Conservation (phyloP, 2,797 vertebrate species). For the Graptemys geographica region DNA sequence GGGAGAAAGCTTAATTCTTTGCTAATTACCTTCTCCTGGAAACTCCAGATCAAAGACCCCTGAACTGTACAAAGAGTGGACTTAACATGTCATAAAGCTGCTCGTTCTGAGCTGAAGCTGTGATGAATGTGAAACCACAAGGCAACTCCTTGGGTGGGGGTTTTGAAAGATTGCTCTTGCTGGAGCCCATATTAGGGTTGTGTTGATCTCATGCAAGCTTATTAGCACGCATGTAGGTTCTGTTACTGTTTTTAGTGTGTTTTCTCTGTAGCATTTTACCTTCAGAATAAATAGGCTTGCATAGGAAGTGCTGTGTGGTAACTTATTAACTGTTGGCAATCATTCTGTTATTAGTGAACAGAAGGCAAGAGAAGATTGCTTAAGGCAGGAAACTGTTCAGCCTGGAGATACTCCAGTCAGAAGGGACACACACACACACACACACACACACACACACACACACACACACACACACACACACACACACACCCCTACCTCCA, state of each 20-base stretch:
- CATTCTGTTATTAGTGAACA: not conserved
- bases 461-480: no score
- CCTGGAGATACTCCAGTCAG: not conserved
- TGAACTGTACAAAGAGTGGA: not conserved
- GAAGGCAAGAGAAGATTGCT: not conserved
- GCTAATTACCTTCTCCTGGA: not conserved
- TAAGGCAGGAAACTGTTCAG: not conserved
- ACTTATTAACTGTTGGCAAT: not conserved
- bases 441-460: no score
- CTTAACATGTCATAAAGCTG: not conserved
- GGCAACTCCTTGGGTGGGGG: not conserved
- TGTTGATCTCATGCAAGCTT: not conserved
- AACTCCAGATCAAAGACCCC: not conserved
- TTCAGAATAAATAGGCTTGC: not conserved
- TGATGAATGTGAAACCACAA: not conserved
- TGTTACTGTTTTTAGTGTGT: not conserved
- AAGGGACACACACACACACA: not conserved
- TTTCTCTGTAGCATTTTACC: not conserved
- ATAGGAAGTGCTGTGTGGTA: not conserved
- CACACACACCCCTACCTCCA: no score
- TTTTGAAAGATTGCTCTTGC: not conserved
- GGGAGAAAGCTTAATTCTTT: not conserved
- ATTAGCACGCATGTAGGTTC: not conserved
- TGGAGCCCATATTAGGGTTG: not conserved
- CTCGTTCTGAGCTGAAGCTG: not conserved